Conservation (phyloP, 1,140 invertebrate genomes). For the Meteorus sp. region DNA sequence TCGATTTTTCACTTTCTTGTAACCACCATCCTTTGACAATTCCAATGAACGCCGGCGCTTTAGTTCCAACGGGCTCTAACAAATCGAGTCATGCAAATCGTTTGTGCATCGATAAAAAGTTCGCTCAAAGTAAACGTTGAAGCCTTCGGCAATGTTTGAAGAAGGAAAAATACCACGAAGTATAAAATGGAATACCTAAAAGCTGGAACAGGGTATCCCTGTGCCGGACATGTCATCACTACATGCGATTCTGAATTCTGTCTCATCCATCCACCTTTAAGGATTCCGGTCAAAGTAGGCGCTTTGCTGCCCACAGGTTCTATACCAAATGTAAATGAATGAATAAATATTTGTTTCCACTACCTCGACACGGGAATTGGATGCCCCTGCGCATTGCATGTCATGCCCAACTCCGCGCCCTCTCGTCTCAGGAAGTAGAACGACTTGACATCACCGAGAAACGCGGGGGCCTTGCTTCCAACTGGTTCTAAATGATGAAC, state of each 20-base stretch:
- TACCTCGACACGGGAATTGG: slow-evolving; percentile 56
- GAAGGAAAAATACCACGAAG: background rate
- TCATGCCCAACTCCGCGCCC: slow-evolving; percentile 55
- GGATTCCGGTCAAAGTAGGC: slow-evolving; percentile 57
- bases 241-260: slow-evolving; percentile 41
- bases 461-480: slow-evolving; percentile 66
- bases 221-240: slow-evolving; percentile 49
- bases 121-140: background rate
- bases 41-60: slow-evolving; percentile 65
- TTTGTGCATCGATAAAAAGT: background rate
- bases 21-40: slow-evolving; percentile 49
- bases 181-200: slow-evolving; percentile 45
- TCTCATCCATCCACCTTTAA: slow-evolving; percentile 55
- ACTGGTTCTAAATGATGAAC: slow-evolving; percentile 60
- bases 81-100: slow-evolving; percentile 24
- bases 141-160: background rate
- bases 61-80: slow-evolving; percentile 70
- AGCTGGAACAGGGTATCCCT: slow-evolving; percentile 53
- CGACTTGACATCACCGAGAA: slow-evolving; percentile 62
- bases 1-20: slow-evolving; percentile 11
- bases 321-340: slow-evolving; percentile 31
- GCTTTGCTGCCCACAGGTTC: slow-evolving; percentile 63
- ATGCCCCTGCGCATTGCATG: slow-evolving; percentile 63
- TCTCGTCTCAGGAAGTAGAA: slow-evolving; percentile 58
- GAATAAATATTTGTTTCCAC: background rate